phyloP scores from a whole-genome alignment of 2,113 vertebrate genomes.

The Pantherophis guttatus region DNA sequence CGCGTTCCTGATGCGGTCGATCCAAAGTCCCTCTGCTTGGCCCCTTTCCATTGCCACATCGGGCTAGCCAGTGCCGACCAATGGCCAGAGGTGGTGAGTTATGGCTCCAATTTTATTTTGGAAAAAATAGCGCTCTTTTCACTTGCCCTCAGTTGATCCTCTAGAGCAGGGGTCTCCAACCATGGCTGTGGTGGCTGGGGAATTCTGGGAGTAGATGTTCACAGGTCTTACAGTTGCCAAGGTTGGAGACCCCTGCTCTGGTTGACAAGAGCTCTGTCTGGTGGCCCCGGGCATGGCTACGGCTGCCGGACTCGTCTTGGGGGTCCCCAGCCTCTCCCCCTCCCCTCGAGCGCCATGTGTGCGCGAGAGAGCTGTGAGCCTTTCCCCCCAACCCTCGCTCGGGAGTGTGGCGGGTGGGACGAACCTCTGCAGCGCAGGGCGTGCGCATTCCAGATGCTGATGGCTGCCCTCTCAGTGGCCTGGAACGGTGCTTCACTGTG shows the following conservation, averaged over 20 bases:
- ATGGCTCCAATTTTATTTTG: not conserved
- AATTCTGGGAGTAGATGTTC: no score
- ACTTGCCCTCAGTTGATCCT: not conserved
- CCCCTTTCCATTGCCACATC: not conserved
- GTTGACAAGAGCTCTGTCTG: not conserved
- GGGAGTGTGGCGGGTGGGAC: not conserved
- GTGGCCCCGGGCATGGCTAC: not conserved
- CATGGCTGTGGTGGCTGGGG: no score
- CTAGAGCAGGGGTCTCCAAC: no score
- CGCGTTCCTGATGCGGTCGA: not conserved
- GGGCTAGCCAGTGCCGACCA: not conserved
- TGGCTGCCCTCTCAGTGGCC: constrained; percentile 37
- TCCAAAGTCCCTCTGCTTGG: not conserved
- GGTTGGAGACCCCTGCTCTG: no score
- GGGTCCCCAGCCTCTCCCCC: not conserved
- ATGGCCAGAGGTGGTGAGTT: not conserved
- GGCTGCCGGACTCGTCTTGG: not conserved
- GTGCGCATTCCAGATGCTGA: constrained; percentile 12
- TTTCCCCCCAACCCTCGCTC: fast-evolving
- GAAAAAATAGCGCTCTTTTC: not conserved
- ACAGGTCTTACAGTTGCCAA: no score
- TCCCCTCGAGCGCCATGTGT: fast-evolving
- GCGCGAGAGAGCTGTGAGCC: not conserved
- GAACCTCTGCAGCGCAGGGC: not conserved
- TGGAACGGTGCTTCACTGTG: not conserved